phyloP scores from a whole-genome alignment of 1,140 invertebrate species.

The Aporrectodea caliginosa region DNA sequence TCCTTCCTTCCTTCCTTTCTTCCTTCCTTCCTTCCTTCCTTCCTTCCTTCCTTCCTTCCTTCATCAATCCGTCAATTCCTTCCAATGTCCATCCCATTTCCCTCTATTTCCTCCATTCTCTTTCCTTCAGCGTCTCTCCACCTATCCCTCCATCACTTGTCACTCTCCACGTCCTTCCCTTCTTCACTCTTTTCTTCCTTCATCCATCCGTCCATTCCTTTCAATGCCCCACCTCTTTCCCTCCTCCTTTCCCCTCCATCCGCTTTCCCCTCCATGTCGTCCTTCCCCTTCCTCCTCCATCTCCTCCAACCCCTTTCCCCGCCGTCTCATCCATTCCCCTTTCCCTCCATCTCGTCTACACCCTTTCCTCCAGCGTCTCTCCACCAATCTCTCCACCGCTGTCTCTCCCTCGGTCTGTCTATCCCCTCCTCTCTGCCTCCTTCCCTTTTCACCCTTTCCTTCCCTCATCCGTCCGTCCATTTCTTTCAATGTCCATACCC shows the following conservation, averaged over 20 bases:
- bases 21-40: not conserved
- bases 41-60: conserved; percentile 6
- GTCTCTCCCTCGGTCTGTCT: not conserved
- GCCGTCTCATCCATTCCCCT: not conserved
- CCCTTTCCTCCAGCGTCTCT: not conserved
- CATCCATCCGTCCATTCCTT: not conserved
- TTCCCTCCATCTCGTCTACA: not conserved
- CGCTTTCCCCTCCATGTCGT: not conserved
- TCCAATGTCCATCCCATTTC: not conserved
- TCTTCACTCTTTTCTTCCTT: not conserved
- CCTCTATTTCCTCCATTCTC: not conserved
- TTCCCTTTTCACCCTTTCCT: not conserved
- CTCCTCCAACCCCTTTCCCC: not conserved
- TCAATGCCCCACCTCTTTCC: not conserved
- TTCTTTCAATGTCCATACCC: no score
- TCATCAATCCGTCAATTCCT: not conserved
- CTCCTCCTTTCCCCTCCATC: not conserved
- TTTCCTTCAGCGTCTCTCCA: not conserved
- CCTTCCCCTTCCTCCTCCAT: not conserved
- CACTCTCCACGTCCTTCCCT: not conserved
- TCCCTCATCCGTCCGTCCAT: not conserved
- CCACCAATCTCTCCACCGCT: not conserved
- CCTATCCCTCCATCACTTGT: not conserved
- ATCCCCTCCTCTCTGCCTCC: not conserved
- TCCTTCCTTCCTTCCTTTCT: not conserved